Percentiles rank a stretch among this genome's conserved stretches.
Conservation (phyloP, 2,888 invertebrate genomes). For the Tuberolachnus salignus region DNA sequence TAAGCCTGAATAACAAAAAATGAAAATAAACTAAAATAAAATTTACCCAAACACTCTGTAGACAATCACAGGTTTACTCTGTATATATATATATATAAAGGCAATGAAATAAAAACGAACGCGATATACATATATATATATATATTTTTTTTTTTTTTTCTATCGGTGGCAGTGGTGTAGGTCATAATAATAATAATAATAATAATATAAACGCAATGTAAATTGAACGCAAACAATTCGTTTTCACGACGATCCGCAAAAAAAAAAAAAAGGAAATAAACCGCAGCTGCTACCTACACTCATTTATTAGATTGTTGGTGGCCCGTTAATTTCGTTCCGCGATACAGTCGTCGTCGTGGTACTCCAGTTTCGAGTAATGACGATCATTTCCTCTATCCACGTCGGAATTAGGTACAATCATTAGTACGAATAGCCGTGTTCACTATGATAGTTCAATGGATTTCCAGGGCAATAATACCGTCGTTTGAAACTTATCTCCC, state of each 20-base stretch:
- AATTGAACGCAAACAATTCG: constrained; percentile 22
- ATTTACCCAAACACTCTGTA: no score
- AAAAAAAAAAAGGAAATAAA: no score
- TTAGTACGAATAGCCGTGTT: not conserved
- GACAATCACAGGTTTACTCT: no score
- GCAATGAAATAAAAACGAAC: not conserved
- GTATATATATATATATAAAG: no score
- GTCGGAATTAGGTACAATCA: not conserved
- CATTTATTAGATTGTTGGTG: constrained; percentile 10
- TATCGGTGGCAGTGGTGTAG: constrained; percentile 4
- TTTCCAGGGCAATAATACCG: constrained; percentile 29
- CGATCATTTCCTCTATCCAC: constrained; percentile 1
- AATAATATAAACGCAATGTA: not conserved
- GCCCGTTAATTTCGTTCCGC: constrained; percentile 31
- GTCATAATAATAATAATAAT: constrained; percentile 17
- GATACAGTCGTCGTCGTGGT: constrained; percentile 4
- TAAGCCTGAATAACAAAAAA: no score
- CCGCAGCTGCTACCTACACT: not conserved
- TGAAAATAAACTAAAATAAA: no score
- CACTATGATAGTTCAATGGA: constrained; percentile 7
- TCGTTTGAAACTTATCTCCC: not conserved
- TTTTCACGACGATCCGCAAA: constrained; percentile 10
- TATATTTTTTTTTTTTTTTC: no score
- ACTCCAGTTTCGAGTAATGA: constrained; percentile 29
- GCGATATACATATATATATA: not conserved